Base-by-base conservation (phyloP, 2,888 invertebrate species). In the Elaeidobius kamerunicus region DNA sequence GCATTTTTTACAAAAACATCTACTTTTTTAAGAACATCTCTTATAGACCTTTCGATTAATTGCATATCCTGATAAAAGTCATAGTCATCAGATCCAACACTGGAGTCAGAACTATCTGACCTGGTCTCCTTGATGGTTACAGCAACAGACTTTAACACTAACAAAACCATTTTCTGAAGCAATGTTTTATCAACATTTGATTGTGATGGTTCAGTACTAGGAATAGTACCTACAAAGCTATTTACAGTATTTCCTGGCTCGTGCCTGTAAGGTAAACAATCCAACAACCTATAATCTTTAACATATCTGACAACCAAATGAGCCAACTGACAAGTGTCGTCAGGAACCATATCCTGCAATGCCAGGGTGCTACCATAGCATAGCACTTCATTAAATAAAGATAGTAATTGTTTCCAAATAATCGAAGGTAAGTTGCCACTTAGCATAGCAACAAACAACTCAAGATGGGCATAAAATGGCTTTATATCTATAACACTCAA, bases 331-430 rank as follows among this genome's bases (percentile, higher is more conserved):
- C 91, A 91, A 15, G 91, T 91, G 70, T 92, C 92, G 70, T 92
- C 91, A 2, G 91, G 91, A 60, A 91, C 73, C 65, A 88, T 82
- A 70, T 91, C 91, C 73, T 93, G 92, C 60, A 93, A 75, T 1
- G 92, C 91, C 62, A 93, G 75, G 23, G 93, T 93, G 59, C 91
- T 92, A 2, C 92, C 92, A 70, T 93, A 93, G 72, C 93, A 93
- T 44, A 93, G 73, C 6, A 92, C 91, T 74, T 93, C 92, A 71
- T 92, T 92, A 63, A 92, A 91, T 23, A 93, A 76, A 62, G 88
- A 88, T 56, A 93, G 72, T 65, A 92, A 77, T 73, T 91, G 90
- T 64, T 88, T 85, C 82, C 92, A 92, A 61, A 92, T 83, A 40
- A 90, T 80, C 57, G 88, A 83, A 1, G 91, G 87, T n/a, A 92